phyloP scores from a whole-genome alignment of 2,797 vertebrate genomes.

The Scleropages formosus region DNA sequence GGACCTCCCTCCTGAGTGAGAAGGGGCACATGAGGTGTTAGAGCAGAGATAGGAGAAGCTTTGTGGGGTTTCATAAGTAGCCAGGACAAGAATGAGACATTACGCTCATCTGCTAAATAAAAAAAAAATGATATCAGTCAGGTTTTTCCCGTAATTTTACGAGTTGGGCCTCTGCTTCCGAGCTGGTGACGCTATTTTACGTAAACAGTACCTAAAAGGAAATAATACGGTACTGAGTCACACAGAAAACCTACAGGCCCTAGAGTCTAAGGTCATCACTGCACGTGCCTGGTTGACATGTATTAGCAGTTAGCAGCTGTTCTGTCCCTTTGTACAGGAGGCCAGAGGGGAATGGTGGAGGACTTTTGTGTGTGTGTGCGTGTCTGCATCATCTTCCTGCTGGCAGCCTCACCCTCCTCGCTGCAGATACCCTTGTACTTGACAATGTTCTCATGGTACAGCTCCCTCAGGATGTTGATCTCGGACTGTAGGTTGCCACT shows the following conservation, averaged over 20 bases:
- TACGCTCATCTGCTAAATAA: no score
- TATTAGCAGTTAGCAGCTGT: neutral
- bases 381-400: neutral
- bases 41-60: neutral
- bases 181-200: no score
- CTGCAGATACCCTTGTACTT: conserved; percentile 97
- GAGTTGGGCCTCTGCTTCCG: no score
- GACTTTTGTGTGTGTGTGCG: neutral
- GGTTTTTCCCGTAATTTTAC: no score
- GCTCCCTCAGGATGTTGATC: conserved; percentile 88
- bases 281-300: no score
- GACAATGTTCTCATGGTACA: conserved; percentile 96
- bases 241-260: no score
- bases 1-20: conserved; percentile 78
- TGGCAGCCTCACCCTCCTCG: conserved; percentile 77
- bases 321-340: neutral
- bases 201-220: no score
- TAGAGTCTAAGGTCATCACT: no score
- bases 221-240: no score
- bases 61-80: no score
- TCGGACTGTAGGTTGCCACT: conserved; percentile 87
- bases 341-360: neutral
- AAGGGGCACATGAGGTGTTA: neutral
- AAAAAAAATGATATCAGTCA: no score
- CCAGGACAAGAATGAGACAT: no score